Percentiles rank a stretch among this genome's conserved stretches.
phyloP scores from a whole-genome alignment of 1,140 invertebrate genomes.

The Euwallacea fornicatus region DNA sequence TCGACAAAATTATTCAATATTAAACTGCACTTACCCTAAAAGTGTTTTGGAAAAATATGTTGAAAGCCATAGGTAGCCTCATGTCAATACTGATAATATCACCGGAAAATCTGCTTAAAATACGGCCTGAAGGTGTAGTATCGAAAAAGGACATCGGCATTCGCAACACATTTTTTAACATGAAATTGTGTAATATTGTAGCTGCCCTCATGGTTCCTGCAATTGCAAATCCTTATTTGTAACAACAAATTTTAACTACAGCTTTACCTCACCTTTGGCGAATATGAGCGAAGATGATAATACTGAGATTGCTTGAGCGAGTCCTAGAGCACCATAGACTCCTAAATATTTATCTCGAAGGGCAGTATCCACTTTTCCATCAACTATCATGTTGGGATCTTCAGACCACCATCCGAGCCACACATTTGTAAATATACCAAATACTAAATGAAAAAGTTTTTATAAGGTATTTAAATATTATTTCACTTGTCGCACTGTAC shows the following conservation, averaged over 20 bases:
- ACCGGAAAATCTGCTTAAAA: constrained; percentile 67
- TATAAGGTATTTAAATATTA: not conserved
- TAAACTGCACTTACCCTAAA: not conserved
- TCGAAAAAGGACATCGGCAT: constrained; percentile 75
- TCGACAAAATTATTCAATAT: too few species aligned
- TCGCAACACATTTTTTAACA: constrained; percentile 64
- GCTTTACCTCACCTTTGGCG: constrained; percentile 18
- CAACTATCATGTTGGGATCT: constrained; percentile 59
- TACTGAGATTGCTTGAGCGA: constrained; percentile 64
- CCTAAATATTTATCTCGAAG: constrained; percentile 79
- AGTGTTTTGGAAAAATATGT: constrained; percentile 33
- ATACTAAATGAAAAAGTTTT: constrained; percentile 60
- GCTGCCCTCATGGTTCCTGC: constrained; percentile 57
- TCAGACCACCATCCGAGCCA: constrained; percentile 84
- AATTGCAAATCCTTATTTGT: not conserved
- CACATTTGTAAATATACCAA: constrained; percentile 82
- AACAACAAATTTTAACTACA: not conserved
- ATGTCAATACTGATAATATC: constrained; percentile 45
- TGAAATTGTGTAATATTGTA: constrained; percentile 60
- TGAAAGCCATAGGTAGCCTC: constrained; percentile 36
- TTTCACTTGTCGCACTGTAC: not conserved
- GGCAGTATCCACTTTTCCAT: constrained; percentile 61
- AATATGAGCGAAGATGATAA: constrained; percentile 17
- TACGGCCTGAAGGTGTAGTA: constrained; percentile 69
- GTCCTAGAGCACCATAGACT: constrained; percentile 82